These are phyloP conservation scores for Epiblema foenella DNA, from an alignment of 2,888 invertebrate genomes.

Conservation along the genomic window DNA sequence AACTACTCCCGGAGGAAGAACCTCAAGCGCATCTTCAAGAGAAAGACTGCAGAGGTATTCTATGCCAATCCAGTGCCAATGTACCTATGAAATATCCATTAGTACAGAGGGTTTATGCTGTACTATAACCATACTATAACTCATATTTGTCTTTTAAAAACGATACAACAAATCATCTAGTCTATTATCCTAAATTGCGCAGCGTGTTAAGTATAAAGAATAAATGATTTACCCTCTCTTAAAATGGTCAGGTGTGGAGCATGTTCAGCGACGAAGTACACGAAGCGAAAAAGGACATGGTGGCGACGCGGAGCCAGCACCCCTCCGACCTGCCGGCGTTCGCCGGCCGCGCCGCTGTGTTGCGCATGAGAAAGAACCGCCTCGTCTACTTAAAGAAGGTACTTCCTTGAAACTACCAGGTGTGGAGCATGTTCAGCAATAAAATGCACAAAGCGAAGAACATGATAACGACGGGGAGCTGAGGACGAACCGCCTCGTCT, in stretches of 20 bases:
- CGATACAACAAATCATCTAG: too few species aligned
- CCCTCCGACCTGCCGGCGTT: constrained; percentile 89
- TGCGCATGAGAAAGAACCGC: constrained; percentile 87
- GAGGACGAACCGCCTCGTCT: constrained; percentile 87
- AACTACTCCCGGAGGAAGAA: constrained; percentile 91
- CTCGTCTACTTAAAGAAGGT: constrained; percentile 86
- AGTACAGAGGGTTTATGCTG: too few species aligned
- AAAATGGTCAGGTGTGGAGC: constrained; percentile 85
- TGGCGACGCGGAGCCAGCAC: constrained; percentile 85
- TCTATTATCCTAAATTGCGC: too few species aligned
- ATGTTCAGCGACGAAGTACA: constrained; percentile 91
- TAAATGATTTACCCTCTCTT: constrained; percentile 7
- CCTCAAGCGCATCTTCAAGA: constrained; percentile 88
- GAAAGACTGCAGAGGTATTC: constrained; percentile 86
- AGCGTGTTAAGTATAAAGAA: too few species aligned
- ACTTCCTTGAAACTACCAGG: constrained; percentile 67
- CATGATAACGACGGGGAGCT: constrained; percentile 86
- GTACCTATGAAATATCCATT: too few species aligned
- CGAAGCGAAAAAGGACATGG: constrained; percentile 88
- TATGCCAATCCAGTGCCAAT: background rate
- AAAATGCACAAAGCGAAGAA: constrained; percentile 91
- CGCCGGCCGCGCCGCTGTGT: constrained; percentile 89
- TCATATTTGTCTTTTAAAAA: too few species aligned
- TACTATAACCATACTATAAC: too few species aligned
- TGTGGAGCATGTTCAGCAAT: constrained; percentile 90